Evolutionary conservation across 2,113 vertebrate genomes (phyloP).

Genomic region (Astatotilapia flaviijosephi): DNA sequence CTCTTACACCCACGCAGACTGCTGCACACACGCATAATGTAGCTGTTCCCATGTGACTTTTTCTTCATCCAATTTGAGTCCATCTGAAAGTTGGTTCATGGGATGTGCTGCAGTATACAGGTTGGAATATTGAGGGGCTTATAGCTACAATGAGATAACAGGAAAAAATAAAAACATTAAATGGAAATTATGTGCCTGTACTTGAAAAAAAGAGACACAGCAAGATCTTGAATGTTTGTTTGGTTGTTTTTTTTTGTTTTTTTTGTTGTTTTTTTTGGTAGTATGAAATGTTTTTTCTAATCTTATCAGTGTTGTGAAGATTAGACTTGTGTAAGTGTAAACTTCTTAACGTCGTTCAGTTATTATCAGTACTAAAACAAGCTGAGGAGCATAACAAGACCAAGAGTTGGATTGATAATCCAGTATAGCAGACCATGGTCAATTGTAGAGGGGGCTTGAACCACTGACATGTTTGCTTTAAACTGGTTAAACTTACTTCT

Average conservation of each 20-base stretch:
- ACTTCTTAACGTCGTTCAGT: neutral
- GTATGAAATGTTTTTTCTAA: neutral
- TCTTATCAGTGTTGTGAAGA: neutral
- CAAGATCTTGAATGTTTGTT: neutral
- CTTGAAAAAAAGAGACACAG: neutral
- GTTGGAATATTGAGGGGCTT: neutral
- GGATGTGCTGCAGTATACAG: neutral
- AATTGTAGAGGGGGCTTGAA: neutral
- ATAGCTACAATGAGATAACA: neutral
- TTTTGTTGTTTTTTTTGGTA: neutral
- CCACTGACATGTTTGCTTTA: neutral
- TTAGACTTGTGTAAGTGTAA: neutral
- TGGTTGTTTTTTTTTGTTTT: accelerated
- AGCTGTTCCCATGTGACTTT: neutral
- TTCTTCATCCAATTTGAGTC: neutral
- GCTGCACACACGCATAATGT: neutral
- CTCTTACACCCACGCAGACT: neutral
- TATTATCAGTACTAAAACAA: neutral
- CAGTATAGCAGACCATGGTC: neutral
- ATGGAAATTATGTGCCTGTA: neutral
- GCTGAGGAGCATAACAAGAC: neutral
- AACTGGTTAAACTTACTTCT: neutral
- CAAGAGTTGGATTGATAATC: neutral
- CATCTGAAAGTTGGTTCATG: neutral
- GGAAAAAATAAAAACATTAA: neutral